Evolutionary conservation across 2,888 invertebrate genomes (phyloP).

Genomic region (Dastarcus helophoroides): DNA sequence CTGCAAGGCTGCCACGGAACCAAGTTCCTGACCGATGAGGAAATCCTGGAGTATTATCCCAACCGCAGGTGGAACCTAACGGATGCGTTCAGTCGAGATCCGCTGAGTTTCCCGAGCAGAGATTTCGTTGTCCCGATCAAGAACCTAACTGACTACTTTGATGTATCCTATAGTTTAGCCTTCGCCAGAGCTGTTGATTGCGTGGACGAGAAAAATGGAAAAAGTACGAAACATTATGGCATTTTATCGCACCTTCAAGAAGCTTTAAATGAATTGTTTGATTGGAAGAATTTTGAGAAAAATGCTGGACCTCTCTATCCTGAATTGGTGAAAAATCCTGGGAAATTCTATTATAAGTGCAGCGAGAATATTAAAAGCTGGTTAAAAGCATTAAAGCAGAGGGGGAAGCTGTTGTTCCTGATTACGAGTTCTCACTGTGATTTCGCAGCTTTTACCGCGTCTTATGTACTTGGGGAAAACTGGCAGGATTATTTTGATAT

Average conservation of each 20-base stretch:
- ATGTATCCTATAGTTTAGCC: conserved; percentile 51
- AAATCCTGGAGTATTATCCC: conserved; percentile 46
- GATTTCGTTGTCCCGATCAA: conserved; percentile 47
- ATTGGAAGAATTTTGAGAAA: conserved; percentile 43
- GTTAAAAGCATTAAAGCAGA: conserved; percentile 44
- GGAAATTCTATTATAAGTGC: conserved; percentile 48
- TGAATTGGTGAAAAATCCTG: conserved; percentile 44
- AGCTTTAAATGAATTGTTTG: conserved; percentile 49
- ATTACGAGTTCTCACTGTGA: conserved; percentile 64
- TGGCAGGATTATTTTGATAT: conserved; percentile 42
- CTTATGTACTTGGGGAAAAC: conserved; percentile 49
- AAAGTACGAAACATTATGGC: conserved; percentile 34
- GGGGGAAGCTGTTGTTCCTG: conserved; percentile 49
- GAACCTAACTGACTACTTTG: conserved; percentile 61
- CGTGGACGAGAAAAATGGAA: conserved; percentile 40
- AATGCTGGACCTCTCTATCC: conserved; percentile 52
- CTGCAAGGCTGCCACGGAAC: conserved; percentile 58
- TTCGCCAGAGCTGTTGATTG: conserved; percentile 58
- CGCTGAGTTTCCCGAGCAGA: conserved; percentile 52
- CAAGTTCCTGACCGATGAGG: conserved; percentile 41
- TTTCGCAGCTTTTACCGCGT: conserved; percentile 54
- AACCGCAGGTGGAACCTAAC: conserved; percentile 45
- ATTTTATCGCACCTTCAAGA: conserved; percentile 56
- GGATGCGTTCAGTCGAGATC: conserved; percentile 42
- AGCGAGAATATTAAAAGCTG: conserved; percentile 42